phyloP scores from a whole-genome alignment of 2,888 invertebrate genomes.

The Pyrocoelia pectoralis region DNA sequence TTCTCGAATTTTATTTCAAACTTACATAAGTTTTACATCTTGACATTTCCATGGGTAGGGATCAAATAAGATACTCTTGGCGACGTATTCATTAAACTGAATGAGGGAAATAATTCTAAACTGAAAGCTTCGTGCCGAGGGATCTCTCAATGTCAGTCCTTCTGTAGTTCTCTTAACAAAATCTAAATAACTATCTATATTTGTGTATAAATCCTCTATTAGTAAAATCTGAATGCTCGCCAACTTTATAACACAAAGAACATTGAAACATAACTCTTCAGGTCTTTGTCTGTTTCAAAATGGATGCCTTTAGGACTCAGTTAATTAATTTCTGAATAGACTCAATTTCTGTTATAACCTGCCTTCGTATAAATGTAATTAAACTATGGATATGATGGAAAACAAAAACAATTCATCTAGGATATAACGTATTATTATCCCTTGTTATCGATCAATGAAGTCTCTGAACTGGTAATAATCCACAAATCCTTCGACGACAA shows the following conservation, averaged over 20 bases:
- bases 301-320: slow-evolving; percentile 36
- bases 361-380: slow-evolving; percentile 39
- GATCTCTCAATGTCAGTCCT: slow-evolving; percentile 27
- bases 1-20: slow-evolving; percentile 7
- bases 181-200: slow-evolving; percentile 26
- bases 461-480: slow-evolving; percentile 23
- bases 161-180: slow-evolving; percentile 23
- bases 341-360: slow-evolving; percentile 41
- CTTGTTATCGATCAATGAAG: slow-evolving; percentile 24
- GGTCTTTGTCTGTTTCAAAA: slow-evolving; percentile 29
- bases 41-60: slow-evolving; percentile 6
- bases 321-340: slow-evolving; percentile 43
- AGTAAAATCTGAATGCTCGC: slow-evolving; percentile 23
- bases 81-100: slow-evolving; percentile 27
- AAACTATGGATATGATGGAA: slow-evolving; percentile 33
- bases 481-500: slow-evolving; percentile 13
- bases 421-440: slow-evolving; percentile 25
- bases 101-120: slow-evolving; percentile 28
- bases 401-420: slow-evolving; percentile 32
- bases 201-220: slow-evolving; percentile 25
- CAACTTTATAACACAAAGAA: slow-evolving; percentile 33
- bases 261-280: slow-evolving; percentile 27
- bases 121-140: slow-evolving; percentile 20
- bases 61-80: slow-evolving; percentile 20
- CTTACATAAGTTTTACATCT: slow-evolving; percentile 12